Base-by-base conservation (phyloP, 2,888 invertebrate genomes). In the Cecidostiba fungosa region DNA sequence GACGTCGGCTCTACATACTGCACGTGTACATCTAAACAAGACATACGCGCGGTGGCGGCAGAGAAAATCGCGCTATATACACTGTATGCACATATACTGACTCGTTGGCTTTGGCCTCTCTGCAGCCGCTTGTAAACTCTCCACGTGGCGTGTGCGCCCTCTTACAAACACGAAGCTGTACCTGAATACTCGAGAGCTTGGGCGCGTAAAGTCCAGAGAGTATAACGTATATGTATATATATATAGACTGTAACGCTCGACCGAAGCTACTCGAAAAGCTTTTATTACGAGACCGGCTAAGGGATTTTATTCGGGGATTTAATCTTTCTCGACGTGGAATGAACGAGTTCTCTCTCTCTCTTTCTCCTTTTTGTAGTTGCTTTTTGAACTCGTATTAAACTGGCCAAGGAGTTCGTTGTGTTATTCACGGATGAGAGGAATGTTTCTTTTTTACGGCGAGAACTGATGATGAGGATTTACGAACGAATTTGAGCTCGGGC, bases 261-360 rank as follows among this genome's bases (percentile, higher is more conserved):
- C 10, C 23, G 23, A 59, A 29, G 66, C 66, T 26, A 29, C 29
- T 29, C 62, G 77, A 77, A 39, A 59, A 59, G 39, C 62, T 59
- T 23, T 59, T 62, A 66, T 77, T 62, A 77, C 62, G 77, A 32
- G 32, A 76, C 43, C 23, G 32, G 12, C n/a, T 19, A 23, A 39
- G 50, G 59, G 59, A 77, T 77, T 77, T 62, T 62, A 77, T 62
- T 39, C 26, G 62, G 23, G 62, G 62, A 62, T 77, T 77, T 59
- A 77, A 77, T 77, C 62, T 62, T 77, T 77, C 39, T 39, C 32
- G 77, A 23, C 23, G 39, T 39, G 59, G n/a, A 12, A 14, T 29
- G 16, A 26, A 26, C 23, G n/a, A 23, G 39, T 72, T 39, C 36
- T 0, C 26, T 62, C 62, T 10, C 23, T 26, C 12, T 12, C 10